phyloP scores from a whole-genome alignment of 2,113 vertebrate species.

The Hypomesus transpacificus region DNA sequence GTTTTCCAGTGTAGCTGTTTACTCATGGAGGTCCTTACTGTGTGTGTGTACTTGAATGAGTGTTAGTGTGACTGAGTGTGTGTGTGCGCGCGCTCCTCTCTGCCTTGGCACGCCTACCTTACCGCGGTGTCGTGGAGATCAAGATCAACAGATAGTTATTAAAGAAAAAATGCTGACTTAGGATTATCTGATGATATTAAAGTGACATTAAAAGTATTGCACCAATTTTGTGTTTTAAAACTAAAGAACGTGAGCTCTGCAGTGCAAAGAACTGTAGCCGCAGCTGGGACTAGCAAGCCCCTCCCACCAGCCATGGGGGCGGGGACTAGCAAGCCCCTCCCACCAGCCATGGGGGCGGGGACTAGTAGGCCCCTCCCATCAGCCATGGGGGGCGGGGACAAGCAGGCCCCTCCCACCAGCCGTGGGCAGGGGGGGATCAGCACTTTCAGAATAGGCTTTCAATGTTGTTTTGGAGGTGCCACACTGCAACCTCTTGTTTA shows the following conservation, averaged over 20 bases:
- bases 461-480: conserved; percentile 91
- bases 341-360: conserved; percentile 47
- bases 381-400: conserved; percentile 85
- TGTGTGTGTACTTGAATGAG: conserved; percentile 27
- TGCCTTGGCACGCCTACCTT: conserved; percentile 97
- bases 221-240: conserved; percentile 94
- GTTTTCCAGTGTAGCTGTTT: conserved; percentile 94
- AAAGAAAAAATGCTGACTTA: conserved; percentile 77
- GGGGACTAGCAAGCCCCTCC: conserved; percentile 79
- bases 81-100: conserved; percentile 84
- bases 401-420: conserved; percentile 77
- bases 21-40: conserved; percentile 92
- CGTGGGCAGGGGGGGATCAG: conserved; percentile 78
- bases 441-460: conserved; percentile 98
- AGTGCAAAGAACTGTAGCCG: conserved; percentile 96
- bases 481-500: conserved; percentile 94
- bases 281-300: conserved; percentile 96
- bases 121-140: conserved; percentile 87
- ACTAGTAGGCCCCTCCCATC: conserved; percentile 75
- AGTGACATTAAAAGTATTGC: conserved; percentile 88
- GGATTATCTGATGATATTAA: conserved; percentile 82
- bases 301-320: conserved; percentile 57
- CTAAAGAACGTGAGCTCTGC: conserved; percentile 94
- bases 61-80: conserved; percentile 24
- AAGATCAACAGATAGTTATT: conserved; percentile 77